These are phyloP conservation scores for Myotis yumanensis DNA, from an alignment of 2,113 vertebrate species.

Conservation along the genomic window DNA sequence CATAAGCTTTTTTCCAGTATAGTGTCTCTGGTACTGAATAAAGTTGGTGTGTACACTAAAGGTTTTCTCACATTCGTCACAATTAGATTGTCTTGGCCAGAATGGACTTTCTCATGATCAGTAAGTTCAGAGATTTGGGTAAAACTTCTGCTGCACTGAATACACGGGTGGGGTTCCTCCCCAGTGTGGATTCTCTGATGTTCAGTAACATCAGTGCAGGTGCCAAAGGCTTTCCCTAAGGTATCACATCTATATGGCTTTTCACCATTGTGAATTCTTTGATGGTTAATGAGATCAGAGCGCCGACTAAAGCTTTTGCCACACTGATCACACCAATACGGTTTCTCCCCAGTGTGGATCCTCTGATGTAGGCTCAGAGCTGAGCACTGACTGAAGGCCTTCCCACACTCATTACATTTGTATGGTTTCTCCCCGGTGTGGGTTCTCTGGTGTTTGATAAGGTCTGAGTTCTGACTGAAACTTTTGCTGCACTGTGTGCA, in stretches of 20 bases:
- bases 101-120: constrained; percentile 54
- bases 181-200: constrained; percentile 71
- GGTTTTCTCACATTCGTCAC: constrained; percentile 80
- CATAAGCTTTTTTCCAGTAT: constrained; percentile 74
- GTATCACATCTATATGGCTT: constrained; percentile 81
- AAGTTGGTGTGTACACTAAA: constrained; percentile 77
- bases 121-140: constrained; percentile 50
- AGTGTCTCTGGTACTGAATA: constrained; percentile 70
- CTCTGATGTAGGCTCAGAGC: constrained; percentile 69
- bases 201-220: constrained; percentile 74
- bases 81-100: constrained; percentile 69
- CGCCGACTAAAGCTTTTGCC: constrained; percentile 75
- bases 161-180: constrained; percentile 63
- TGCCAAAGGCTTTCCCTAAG: constrained; percentile 82
- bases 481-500: constrained; percentile 64
- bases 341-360: constrained; percentile 69
- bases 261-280: constrained; percentile 79
- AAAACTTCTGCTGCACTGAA: constrained; percentile 63
- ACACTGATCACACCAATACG: constrained; percentile 50
- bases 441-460: constrained; percentile 65
- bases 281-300: constrained; percentile 84
- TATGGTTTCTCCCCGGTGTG: constrained; percentile 72
- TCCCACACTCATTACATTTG: constrained; percentile 59
- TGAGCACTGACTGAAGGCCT: constrained; percentile 71
- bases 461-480: constrained; percentile 72